These are phyloP conservation scores for Nothocercus julius DNA, from an alignment of 2,113 vertebrate species.

Conservation along the genomic window DNA sequence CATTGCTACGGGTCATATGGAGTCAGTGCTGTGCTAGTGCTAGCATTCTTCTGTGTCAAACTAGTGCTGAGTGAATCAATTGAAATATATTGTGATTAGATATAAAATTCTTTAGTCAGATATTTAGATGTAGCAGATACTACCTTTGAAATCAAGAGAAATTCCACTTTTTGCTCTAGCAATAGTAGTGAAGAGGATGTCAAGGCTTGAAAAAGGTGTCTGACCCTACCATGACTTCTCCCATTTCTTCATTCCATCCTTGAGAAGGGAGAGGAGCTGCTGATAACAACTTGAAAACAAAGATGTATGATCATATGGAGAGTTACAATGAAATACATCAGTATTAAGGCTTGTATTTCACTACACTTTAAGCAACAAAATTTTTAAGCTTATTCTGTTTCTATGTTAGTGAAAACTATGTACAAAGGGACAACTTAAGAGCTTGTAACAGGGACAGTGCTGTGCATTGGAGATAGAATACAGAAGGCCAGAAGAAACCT, in stretches of 20 bases:
- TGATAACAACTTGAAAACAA: neutral
- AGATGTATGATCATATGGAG: neutral
- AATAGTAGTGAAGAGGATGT: neutral
- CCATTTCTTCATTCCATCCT: neutral
- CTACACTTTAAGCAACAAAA: neutral
- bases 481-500: neutral
- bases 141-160: constrained; percentile 6
- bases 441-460: neutral
- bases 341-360: neutral
- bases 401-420: neutral
- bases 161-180: neutral
- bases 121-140: neutral
- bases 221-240: neutral
- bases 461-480: neutral
- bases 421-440: neutral
- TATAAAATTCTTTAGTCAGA: neutral
- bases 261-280: neutral
- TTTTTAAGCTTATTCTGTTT: neutral
- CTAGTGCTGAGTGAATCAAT: neutral
- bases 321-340: neutral
- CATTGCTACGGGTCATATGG: neutral
- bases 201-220: neutral
- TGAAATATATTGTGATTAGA: neutral
- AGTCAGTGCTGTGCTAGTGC: neutral
- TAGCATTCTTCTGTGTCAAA: neutral